Base-by-base conservation (phyloP, 2,113 vertebrate species). In the Nibea coibor region DNA sequence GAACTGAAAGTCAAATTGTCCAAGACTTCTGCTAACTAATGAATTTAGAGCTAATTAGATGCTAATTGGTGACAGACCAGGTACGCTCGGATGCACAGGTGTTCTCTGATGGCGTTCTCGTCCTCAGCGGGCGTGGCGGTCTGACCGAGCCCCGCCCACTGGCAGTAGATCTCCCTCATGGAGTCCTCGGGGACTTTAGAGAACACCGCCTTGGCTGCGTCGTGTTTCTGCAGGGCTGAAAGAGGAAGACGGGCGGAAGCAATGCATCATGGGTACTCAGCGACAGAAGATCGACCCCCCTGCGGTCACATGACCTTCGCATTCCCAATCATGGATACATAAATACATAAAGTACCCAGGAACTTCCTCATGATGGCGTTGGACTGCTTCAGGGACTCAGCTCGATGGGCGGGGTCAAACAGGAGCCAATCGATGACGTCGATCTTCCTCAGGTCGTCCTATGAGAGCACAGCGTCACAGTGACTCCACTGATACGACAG, bases 321-420 rank as follows among this genome's bases (percentile, higher is more conserved):
- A 39, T 39, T 8, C 1, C 7, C 7, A 39, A 39, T 35, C 35
- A 35, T 1, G 5, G 15, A 48, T 15, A 20, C 7, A 47, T n/a
- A 65, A 17, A 48, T 10, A 53, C 10, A 48, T 20, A 42, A 5
- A 15, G 53, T 96, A 99, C 98, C 97, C 85, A 99, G 93, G 82
- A 99, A 99, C 86, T 96, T 98, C 91, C 98, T 97, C 96, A 99
- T 99, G 91, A 99, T 99, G 53, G 97, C 97, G 80, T 99, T 99
- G 95, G 97, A 98, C 92, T 99, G 98, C 79, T 98, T 99, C 4
- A 99, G 94, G 58, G 97, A 96, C 91, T 99, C 98, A 0, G 97
- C 96, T 51, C 98, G 96, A 88, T 99, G 98, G 59, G 96, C 94
- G 42, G 97, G 95, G 92, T 99, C 97, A 83, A 98, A 98, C 4